Evolutionary conservation across 2,888 invertebrate genomes (phyloP).

Genomic region (Ariolimax columbianus): DNA sequence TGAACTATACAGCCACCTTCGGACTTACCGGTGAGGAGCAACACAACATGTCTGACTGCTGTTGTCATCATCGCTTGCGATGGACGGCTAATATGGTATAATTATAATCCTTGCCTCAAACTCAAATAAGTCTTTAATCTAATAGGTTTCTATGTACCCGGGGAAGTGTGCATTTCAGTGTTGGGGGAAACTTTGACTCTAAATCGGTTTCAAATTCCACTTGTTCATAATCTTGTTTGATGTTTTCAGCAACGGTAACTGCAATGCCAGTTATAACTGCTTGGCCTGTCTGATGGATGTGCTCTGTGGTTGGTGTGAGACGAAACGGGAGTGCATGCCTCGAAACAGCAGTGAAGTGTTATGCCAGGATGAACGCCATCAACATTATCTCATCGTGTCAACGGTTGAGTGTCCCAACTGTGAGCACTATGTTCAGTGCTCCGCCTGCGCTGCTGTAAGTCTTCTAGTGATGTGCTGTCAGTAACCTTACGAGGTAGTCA

Average conservation of each 20-base stretch:
- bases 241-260: slow-evolving; percentile 82
- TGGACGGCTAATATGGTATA: too few species aligned
- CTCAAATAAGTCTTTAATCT: too few species aligned
- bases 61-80: too few species aligned
- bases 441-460: slow-evolving; percentile 87
- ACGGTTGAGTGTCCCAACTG: slow-evolving; percentile 92
- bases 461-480: slow-evolving; percentile 68
- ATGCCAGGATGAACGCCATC: slow-evolving; percentile 73
- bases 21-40: too few species aligned
- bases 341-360: slow-evolving; percentile 55
- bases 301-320: slow-evolving; percentile 92
- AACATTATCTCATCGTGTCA: slow-evolving; percentile 87
- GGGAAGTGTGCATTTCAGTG: too few species aligned
- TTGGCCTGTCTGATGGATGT: slow-evolving; percentile 92
- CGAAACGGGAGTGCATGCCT: slow-evolving; percentile 84
- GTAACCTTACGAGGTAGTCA: too few species aligned
- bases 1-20: too few species aligned
- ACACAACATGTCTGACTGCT: too few species aligned
- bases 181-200: too few species aligned
- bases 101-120: too few species aligned
- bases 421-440: slow-evolving; percentile 92
- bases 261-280: slow-evolving; percentile 89
- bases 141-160: too few species aligned
- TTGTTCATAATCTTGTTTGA: background rate
- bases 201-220: background rate